A percentile compares a stretch with the other conserved stretches of the same genome.
Conservation (phyloP, 2,113 vertebrate species). For the Aegypius monachus region DNA sequence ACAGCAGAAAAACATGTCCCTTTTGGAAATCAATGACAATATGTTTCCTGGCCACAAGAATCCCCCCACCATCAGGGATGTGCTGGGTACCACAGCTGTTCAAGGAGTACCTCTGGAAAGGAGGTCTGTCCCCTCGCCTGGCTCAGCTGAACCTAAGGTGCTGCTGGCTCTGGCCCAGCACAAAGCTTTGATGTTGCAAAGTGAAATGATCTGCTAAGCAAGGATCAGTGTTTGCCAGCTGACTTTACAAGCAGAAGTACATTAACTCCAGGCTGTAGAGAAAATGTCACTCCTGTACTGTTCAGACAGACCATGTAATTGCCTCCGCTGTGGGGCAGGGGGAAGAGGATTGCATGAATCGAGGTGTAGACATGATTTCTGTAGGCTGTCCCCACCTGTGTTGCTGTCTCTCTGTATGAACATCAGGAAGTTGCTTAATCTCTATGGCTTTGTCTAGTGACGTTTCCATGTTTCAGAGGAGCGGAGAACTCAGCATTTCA, state of each 20-base stretch:
- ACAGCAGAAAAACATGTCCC: not conserved
- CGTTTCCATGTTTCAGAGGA: not conserved
- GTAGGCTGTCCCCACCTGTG: not conserved
- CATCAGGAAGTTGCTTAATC: not conserved
- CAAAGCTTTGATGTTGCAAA: not conserved
- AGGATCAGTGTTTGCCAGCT: not conserved
- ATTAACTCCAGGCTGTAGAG: not conserved
- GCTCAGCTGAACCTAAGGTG: fast-evolving
- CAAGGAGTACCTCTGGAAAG: not conserved
- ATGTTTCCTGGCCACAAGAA: not conserved
- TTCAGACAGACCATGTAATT: not conserved
- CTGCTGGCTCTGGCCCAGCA: not conserved
- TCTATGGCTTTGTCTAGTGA: not conserved
- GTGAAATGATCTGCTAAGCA: not conserved
- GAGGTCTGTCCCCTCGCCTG: fast-evolving
- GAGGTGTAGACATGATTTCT: not conserved
- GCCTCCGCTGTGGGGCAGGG: not conserved
- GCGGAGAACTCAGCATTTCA: not conserved
- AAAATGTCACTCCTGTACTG: not conserved
- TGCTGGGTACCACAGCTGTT: not conserved
- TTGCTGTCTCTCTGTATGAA: not conserved
- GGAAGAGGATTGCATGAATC: not conserved
- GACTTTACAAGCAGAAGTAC: not conserved
- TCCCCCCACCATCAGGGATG: not conserved
- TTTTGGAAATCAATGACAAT: too few species aligned